Evolutionary conservation across 2,797 vertebrate species (phyloP), one percentile per base, ranked within the genome.

Genomic region (Pristis pectinata): DNA sequence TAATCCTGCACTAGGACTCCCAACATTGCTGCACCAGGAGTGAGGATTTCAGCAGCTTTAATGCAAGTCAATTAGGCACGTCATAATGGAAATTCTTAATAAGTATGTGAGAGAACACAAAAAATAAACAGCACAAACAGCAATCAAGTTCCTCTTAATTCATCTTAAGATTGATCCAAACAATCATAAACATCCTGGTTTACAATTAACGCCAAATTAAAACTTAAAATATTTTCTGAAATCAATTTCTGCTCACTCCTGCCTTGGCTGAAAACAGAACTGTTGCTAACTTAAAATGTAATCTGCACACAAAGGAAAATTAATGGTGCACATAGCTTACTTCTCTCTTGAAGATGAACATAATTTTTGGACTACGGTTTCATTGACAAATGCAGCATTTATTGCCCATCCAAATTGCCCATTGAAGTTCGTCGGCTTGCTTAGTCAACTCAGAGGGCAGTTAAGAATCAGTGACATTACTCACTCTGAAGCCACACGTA

Each of bases 31-130:
- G 34, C 59, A 85, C 6, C n/a, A 37, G 61, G 44, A 61, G 67
- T 91, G 61, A 91, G 10, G 87, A 61, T 91, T 64, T 67, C 87
- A 91, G 61, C n/a, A 24, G n/a, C n/a, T 91, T 91, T 19, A n/a
- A 89, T 15, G 89, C 87, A 22, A 64, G 59, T 37, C 61, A 91
- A 91, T 9, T 41, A n/a, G 8, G 17, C 61, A 37, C n/a, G n/a
- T 11, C 3, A 30, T 87, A 61, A 87, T 87, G 53, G 9, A 61
- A 87, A 30, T n/a, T 61, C n/a, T 30, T 4, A 87, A 59, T 59
- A 34, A 30, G 13, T 59, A 10, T 85, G 10, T 53, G 11, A 27
- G 53, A 34, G 53, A 87, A 53, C 24, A 53, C 7, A 56, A 59
- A 22, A 37, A 24, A n/a, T 64, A 91, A 64, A n/a, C 1, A 64